phyloP scores from a whole-genome alignment of 2,797 vertebrate species.

The Ciconia nigra region DNA sequence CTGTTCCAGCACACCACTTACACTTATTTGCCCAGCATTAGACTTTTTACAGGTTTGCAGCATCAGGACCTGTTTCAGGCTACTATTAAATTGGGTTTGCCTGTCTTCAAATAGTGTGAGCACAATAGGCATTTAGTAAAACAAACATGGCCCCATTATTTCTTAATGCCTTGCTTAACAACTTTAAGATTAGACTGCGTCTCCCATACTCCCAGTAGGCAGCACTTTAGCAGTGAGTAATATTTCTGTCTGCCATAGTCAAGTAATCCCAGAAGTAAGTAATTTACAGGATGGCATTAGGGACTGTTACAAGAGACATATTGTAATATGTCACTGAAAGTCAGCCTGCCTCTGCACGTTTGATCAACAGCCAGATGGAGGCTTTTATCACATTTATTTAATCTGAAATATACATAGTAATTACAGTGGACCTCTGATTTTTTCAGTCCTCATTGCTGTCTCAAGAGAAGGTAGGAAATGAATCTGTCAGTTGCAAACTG shows the following conservation, averaged over 20 bases:
- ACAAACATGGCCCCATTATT: slow-evolving; percentile 74
- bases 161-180: slow-evolving; percentile 77
- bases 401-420: slow-evolving; percentile 81
- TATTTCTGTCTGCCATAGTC: slow-evolving; percentile 73
- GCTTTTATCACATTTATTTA: slow-evolving; percentile 83
- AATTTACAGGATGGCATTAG: slow-evolving; percentile 74
- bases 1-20: neutral
- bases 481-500: slow-evolving; percentile 66
- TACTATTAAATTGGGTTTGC: slow-evolving; percentile 53
- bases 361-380: slow-evolving; percentile 81
- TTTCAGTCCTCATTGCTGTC: slow-evolving; percentile 55
- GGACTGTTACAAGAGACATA: slow-evolving; percentile 74
- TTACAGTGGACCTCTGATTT: slow-evolving; percentile 79
- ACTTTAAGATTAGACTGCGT: slow-evolving; percentile 69
- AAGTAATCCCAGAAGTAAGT: slow-evolving; percentile 80
- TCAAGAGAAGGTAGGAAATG: slow-evolving; percentile 75
- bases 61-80: slow-evolving; percentile 5
- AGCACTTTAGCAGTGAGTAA: slow-evolving; percentile 76
- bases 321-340: slow-evolving; percentile 80
- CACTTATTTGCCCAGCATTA: neutral
- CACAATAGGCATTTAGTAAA: slow-evolving; percentile 70
- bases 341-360: slow-evolving; percentile 75
- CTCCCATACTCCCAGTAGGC: slow-evolving; percentile 63
- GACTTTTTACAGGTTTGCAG: neutral
- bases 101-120: slow-evolving; percentile 61